Evolutionary conservation across 2,888 invertebrate genomes (phyloP), one percentile per base, ranked within the genome.

Genomic region (Ormyrus rosae): DNA sequence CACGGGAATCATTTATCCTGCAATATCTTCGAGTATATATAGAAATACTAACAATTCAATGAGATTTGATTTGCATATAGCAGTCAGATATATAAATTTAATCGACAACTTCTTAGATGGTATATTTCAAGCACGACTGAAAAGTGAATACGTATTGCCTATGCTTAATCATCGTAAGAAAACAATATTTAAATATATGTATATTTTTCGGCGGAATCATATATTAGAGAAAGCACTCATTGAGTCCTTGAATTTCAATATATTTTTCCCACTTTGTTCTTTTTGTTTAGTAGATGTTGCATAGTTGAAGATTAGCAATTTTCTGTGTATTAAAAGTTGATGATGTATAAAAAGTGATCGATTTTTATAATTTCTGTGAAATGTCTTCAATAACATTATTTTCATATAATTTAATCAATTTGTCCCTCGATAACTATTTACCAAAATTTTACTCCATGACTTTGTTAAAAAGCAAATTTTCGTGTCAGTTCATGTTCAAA

Each of bases 391-490:
- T 19, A 19, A 61, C 46, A 67, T 6, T 63, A 78, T 50, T 56
- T 73, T 69, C 45, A 5, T 53, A 61, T 73, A 61, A 11, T 48
- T 10, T 70, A 9, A 72, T 73, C n/a, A 48, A 64, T 80, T 65
- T 7, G 48, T 56, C 45, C 45, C n/a, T 34, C 48, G 56, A 58
- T 55, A 70, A 64, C 51, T 78, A 60, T 63, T 76, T 68, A 68
- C 73, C 6, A 10, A 68, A 50, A 76, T 81, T 81, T 81, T 81
- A 81, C 53, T 67, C 71, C 76, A 73, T 81, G 76, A 80, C 76
- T 19, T 45, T 72, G 13, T 56, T 68, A 45, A 68, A 53, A 69
- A 7, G 34, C 67, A 76, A 68, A 73, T 68, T 19, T 19, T 80
- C 72, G 72, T 72, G 13, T 46, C 55, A 19, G 55, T 68, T 78